Percentiles rank a stretch among this genome's conserved stretches.
Evolutionary conservation across 1,140 invertebrate genomes (phyloP).

Genomic region (Octopus sinensis): DNA sequence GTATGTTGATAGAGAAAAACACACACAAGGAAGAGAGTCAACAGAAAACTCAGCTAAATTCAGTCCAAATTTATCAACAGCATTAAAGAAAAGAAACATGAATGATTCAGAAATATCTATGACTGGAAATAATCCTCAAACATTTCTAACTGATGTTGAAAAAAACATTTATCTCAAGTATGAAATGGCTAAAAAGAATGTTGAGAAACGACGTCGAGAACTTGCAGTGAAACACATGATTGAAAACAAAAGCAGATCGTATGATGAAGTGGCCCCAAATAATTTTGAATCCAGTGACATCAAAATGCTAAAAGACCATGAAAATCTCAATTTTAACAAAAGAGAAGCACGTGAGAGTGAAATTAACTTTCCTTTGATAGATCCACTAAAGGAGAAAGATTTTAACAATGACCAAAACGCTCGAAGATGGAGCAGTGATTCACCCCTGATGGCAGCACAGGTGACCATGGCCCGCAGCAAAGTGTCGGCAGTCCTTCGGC

Average conservation of each 20-base stretch:
- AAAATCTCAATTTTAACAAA: neutral
- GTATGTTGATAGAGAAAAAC: neutral
- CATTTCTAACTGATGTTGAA: neutral
- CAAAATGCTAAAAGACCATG: neutral
- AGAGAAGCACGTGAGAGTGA: neutral
- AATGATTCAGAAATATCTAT: neutral
- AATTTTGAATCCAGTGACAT: neutral
- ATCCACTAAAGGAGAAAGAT: neutral
- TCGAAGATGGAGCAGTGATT: neutral
- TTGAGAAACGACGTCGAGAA: constrained; percentile 8
- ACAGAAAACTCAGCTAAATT: no score
- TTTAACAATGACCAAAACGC: neutral
- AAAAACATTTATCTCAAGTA: constrained; percentile 10
- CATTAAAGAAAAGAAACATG: neutral
- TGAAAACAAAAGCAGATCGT: neutral
- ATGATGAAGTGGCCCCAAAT: neutral
- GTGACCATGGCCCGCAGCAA: neutral
- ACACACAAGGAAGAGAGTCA: neutral
- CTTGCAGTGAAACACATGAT: constrained; percentile 8
- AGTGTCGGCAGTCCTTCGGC: neutral
- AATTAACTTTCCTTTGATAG: neutral
- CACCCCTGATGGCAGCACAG: neutral
- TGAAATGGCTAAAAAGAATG: constrained; percentile 4
- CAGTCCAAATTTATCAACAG: neutral
- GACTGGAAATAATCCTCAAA: neutral